These are phyloP conservation scores for Nothoprocta pentlandii DNA, from an alignment of 2,113 vertebrate species.

Conservation along the genomic window DNA sequence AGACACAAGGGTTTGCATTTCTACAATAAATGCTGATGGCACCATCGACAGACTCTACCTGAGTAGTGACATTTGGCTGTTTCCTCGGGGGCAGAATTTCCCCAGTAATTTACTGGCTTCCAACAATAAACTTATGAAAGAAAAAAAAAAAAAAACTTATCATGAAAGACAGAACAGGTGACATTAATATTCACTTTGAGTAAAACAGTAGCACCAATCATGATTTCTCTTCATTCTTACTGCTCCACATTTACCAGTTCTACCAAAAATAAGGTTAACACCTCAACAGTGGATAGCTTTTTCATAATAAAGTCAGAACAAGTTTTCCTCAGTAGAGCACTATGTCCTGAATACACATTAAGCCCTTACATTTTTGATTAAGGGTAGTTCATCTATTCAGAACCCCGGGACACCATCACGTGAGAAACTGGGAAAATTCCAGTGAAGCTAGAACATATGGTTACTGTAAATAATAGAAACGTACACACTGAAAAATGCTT, in stretches of 20 bases:
- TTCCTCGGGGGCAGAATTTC: not conserved
- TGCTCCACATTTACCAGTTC: not conserved
- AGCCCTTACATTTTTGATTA: not conserved
- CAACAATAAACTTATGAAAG: not conserved
- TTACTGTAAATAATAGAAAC: not conserved
- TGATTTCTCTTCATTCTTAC: slow-evolving; percentile 21
- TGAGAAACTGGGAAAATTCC: not conserved
- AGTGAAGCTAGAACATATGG: not conserved
- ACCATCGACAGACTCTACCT: not conserved
- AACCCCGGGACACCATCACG: not conserved
- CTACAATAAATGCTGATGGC: not conserved
- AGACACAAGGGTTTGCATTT: not conserved
- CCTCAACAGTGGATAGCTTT: slow-evolving; percentile 32
- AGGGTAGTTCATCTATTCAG: slow-evolving; percentile 15
- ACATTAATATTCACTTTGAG: slow-evolving; percentile 22
- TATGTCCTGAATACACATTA: slow-evolving; percentile 28
- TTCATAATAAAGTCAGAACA: slow-evolving; percentile 25
- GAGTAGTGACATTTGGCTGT: not conserved
- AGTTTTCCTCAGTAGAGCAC: slow-evolving; percentile 30
- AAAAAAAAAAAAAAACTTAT: not conserved
- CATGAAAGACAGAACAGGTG: not conserved
- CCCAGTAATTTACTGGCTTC: not conserved
- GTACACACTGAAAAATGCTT: not conserved
- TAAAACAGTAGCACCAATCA: slow-evolving; percentile 10
- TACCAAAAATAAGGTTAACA: slow-evolving; percentile 6